Percentiles rank a stretch among this genome's conserved stretches.
Evolutionary conservation across 92 coral and sea anemone genomes (phyloP).

Genomic region (Micromussa lordhowensis): DNA sequence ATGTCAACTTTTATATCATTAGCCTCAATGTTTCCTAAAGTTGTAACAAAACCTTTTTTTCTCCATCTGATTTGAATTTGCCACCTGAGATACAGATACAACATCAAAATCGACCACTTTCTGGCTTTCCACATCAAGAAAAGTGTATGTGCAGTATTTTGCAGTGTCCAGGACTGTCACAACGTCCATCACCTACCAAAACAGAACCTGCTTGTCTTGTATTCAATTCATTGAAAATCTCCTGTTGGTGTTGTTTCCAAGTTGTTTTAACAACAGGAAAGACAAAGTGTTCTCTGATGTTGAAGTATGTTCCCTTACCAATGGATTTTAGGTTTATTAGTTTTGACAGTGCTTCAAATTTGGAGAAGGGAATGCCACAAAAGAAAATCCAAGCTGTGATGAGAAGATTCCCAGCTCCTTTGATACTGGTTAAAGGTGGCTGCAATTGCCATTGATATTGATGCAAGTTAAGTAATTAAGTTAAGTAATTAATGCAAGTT

Average conservation of each 20-base stretch:
- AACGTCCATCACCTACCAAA: slow-evolving; percentile 38
- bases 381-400: slow-evolving; percentile 35
- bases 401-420: slow-evolving; percentile 41
- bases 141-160: slow-evolving; percentile 41
- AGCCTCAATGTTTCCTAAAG: not conserved
- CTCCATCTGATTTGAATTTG: slow-evolving; percentile 60
- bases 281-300: slow-evolving; percentile 16
- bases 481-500: slow-evolving; percentile 24
- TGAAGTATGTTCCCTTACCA: slow-evolving; percentile 30
- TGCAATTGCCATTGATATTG: slow-evolving; percentile 49
- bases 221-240: not conserved
- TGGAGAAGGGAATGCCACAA: slow-evolving; percentile 43
- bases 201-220: slow-evolving; percentile 1
- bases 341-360: slow-evolving; percentile 12
- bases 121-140: slow-evolving; percentile 14
- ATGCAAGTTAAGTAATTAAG: no score
- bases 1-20: slow-evolving; percentile 5
- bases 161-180: slow-evolving; percentile 39
- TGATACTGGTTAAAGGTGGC: not conserved
- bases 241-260: slow-evolving; percentile 23
- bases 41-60: slow-evolving; percentile 36
- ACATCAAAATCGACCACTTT: slow-evolving; percentile 34
- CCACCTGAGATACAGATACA: slow-evolving; percentile 25
- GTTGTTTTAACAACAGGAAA: slow-evolving; percentile 24
- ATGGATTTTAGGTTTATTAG: slow-evolving; percentile 23